Conservation (phyloP, 2,797 vertebrate species). For the Poliocrania exsul region DNA sequence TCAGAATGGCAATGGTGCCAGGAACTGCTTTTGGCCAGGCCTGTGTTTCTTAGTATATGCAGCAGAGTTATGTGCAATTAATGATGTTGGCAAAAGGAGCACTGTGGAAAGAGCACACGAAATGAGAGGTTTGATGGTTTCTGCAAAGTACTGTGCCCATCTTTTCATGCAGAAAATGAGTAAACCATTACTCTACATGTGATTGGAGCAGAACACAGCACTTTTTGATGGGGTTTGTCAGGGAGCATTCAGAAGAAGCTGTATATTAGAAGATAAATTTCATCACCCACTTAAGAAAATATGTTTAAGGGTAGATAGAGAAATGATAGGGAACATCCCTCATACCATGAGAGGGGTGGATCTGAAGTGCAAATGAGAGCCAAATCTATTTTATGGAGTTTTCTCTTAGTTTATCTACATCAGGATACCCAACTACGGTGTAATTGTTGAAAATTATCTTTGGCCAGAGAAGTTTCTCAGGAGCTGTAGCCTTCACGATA, state of each 20-base stretch:
- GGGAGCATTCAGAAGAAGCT: constrained; percentile 47
- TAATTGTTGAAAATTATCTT: neutral
- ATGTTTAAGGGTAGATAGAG: constrained; percentile 16
- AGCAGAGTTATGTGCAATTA: constrained; percentile 63
- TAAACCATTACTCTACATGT: constrained; percentile 59
- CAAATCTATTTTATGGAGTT: neutral
- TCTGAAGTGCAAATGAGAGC: neutral
- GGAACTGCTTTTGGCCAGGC: constrained; percentile 61
- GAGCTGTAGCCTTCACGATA: neutral
- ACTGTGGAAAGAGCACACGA: constrained; percentile 23
- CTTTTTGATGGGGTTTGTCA: constrained; percentile 61
- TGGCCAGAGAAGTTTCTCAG: neutral
- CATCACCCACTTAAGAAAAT: neutral
- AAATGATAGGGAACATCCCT: neutral
- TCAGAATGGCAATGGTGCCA: constrained; percentile 50
- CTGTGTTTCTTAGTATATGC: constrained; percentile 59
- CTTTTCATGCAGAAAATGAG: constrained; percentile 71
- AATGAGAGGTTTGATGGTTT: constrained; percentile 69
- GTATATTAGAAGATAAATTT: constrained; percentile 46
- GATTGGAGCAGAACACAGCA: constrained; percentile 56
- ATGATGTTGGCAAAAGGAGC: constrained; percentile 70
- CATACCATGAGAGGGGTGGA: neutral
- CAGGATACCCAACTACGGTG: neutral
- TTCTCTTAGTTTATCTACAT: neutral
- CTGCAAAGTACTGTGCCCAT: constrained; percentile 63